Base-by-base conservation (phyloP, 2,888 invertebrate genomes). In the Noctua fimbriata region DNA sequence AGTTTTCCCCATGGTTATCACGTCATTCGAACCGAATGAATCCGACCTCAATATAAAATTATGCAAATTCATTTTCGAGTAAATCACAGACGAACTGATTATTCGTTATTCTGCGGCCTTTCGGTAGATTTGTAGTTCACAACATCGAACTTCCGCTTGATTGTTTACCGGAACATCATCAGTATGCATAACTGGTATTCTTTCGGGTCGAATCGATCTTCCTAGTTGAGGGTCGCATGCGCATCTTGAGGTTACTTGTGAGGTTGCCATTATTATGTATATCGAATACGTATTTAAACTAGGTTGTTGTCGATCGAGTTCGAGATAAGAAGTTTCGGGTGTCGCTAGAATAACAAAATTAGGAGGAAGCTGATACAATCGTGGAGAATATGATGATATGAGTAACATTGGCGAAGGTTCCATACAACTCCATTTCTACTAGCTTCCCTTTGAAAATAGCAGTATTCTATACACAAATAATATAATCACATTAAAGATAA, bases 121-220 rank as follows among this genome's bases (percentile, higher is more conserved):
- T 88, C 65, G 75, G 73, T 58, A 81, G 76, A 76, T 84, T 88
- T 80, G 85, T 78, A 70, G 79, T 78, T 79, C 52, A 79, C 52
- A 58, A 69, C 28, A 70, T 47, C 32, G n/a, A 7, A 83, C 85
- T 89, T 89, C 89, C 89, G 89, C 76, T 81, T 82, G 55, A 60
- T 79, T 83, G 81, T 84, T 78, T 88, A 81, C 85, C 89, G 90
- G 87, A 89, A 86, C 84, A 70, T 67, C 28, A 86, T 89, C 83
- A 73, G 85, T 84, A 88, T 89, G 86, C 87, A 87, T 86, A 84
- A 82, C 79, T 83, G 76, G 87, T 87, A 84, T 84, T 88, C 79
- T 85, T 86, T 89, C 63, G 81, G 85, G 74, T 83, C 84, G 76
- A 85, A 82, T 84, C 78, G 70, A 85, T 88, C 86, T 89, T 87